These are phyloP conservation scores for Anguilla anguilla DNA, from an alignment of 2,797 vertebrate genomes.

Conservation along the genomic window DNA sequence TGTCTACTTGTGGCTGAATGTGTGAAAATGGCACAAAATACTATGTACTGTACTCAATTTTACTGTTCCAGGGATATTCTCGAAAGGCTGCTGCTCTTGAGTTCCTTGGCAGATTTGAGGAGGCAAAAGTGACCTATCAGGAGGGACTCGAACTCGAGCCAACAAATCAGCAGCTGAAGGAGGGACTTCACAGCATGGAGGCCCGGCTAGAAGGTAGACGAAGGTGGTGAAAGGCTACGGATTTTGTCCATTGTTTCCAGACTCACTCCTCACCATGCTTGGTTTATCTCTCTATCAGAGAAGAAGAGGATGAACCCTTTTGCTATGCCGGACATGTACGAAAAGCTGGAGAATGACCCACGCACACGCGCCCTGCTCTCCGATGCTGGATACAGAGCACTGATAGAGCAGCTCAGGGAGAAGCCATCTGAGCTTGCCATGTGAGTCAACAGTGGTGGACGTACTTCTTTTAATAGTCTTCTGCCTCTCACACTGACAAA, in stretches of 20 bases:
- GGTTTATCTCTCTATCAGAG: conserved; percentile 65
- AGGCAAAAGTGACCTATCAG: conserved; percentile 87
- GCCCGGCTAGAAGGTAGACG: conserved; percentile 70
- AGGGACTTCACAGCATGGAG: conserved; percentile 79
- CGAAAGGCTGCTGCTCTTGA: conserved; percentile 90
- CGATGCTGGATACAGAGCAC: conserved; percentile 85
- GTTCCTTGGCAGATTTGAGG: conserved; percentile 88
- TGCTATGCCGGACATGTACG: conserved; percentile 85
- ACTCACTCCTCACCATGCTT: not conserved
- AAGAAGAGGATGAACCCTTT: conserved; percentile 93
- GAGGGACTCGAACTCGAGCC: conserved; percentile 87
- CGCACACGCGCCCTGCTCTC: conserved; percentile 80
- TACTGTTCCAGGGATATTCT: conserved; percentile 83
- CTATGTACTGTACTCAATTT: not conserved
- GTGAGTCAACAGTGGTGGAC: conserved; percentile 69
- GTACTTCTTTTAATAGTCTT: not conserved
- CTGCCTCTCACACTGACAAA: not conserved
- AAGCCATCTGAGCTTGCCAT: conserved; percentile 87
- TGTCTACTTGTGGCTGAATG: not conserved
- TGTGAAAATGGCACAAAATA: not conserved
- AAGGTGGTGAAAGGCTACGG: not conserved
- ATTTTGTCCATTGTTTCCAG: not conserved
- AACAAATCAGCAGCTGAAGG: conserved; percentile 74
- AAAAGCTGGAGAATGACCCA: conserved; percentile 85
- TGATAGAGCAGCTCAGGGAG: conserved; percentile 85